Base-by-base conservation (phyloP, 30 jellyfish, hydroid and myxozoan species). In the Chrysaora quinquecirrha region DNA sequence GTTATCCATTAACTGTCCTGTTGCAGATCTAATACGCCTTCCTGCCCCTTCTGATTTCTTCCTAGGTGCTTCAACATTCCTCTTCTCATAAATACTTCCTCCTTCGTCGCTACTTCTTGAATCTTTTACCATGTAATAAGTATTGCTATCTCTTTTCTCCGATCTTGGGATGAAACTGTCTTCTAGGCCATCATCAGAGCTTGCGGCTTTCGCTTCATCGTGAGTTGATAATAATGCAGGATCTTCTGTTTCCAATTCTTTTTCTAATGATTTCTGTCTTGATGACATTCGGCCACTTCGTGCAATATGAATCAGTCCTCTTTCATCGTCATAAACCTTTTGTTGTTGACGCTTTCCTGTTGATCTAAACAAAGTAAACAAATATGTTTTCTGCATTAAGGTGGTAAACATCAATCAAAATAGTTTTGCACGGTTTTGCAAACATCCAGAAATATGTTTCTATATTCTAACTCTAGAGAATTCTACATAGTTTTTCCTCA, bases 211-310 rank as follows among this genome's bases (percentile, higher is more conserved):
- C 18, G 87, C 87, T 24, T 83, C 87, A 18, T 83, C 87, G 32
- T 71, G 75, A 31, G 83, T 83, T 0, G 87, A 24, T 16, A 71
- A 72, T 7, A 25, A 1, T 20, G 77, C 12, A 11, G 86, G 83
- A 63, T 64, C 82, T 25, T 65, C 88, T 0, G 89, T 85, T 46
- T 64, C 63, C 19, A 85, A 79, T 46, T 85, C 85, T 28, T 48
- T 62, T 23, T 85, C 95, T 1, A 85, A 85, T 18, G 86, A 35
- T n/a, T 87, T 87, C 61, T 85, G 95, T 56, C 85, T 66, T 33
- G 95, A 63, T 25, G 95, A 85, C 95, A 85, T 85, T 38, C 71
- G 67, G 54, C 95, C 80, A 32, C 89, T 73, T 32, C 87, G 83
- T 1, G 89, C 84, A 7, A 78, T 25, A 71, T 85, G 81, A 1